A percentile compares a stretch with the other conserved stretches of the same genome.
Evolutionary conservation across 2,888 invertebrate species (phyloP).

Genomic region (Chironomus riparius): DNA sequence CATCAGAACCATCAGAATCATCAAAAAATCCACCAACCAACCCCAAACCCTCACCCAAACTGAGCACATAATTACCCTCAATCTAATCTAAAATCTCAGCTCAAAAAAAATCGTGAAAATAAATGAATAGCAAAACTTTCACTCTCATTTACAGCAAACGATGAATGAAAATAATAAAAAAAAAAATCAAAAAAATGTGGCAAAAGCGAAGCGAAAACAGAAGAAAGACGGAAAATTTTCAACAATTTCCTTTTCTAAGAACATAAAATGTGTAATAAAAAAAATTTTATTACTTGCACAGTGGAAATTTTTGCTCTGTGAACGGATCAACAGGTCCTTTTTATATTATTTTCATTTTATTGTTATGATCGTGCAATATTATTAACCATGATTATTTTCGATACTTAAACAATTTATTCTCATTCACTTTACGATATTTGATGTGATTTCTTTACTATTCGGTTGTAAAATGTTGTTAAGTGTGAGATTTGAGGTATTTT

Average conservation of each 20-base stretch:
- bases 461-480: neutral
- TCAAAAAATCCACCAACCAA: too few species aligned
- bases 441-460: neutral
- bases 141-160: conserved; percentile 8
- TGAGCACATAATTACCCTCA: too few species aligned
- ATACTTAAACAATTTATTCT: neutral
- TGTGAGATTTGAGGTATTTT: too few species aligned
- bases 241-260: conserved; percentile 4
- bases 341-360: conserved; percentile 25
- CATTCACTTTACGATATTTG: neutral
- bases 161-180: neutral
- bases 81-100: neutral
- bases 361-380: conserved; percentile 26
- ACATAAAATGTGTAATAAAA: conserved; percentile 7
- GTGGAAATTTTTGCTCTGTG: neutral
- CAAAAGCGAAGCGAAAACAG: too few species aligned
- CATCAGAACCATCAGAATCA: too few species aligned
- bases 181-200: too few species aligned
- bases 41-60: too few species aligned
- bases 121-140: conserved; percentile 5
- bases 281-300: conserved; percentile 21
- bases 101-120: neutral
- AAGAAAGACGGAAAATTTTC: neutral
- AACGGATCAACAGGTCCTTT: conserved; percentile 22
- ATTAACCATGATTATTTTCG: conserved; percentile 26